Percentiles rank a stretch among this genome's conserved stretches.
phyloP scores from a whole-genome alignment of 2,888 invertebrate genomes.

The Campopleginae sp. region DNA sequence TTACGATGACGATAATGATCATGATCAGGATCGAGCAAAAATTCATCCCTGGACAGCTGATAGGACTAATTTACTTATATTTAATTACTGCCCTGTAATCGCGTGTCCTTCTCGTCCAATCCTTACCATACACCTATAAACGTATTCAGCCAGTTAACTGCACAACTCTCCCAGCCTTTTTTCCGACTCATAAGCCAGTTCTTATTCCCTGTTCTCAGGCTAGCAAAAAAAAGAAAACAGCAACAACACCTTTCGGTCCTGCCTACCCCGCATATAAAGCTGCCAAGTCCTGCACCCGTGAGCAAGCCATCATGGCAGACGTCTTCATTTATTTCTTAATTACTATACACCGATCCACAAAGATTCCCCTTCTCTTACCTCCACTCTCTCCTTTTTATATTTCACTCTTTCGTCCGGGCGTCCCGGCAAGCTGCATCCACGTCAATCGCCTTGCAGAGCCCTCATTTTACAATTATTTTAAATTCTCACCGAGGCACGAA shows the following conservation, averaged over 20 bases:
- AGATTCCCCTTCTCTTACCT: slow-evolving; percentile 21
- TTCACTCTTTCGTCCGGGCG: slow-evolving; percentile 66
- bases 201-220: slow-evolving; percentile 18
- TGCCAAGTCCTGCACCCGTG: slow-evolving; percentile 54
- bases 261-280: slow-evolving; percentile 54
- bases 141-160: background rate
- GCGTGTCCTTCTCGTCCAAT: slow-evolving; percentile 39
- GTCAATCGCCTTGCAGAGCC: background rate
- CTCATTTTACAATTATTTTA: background rate
- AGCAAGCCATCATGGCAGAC: slow-evolving; percentile 59
- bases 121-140: slow-evolving; percentile 5
- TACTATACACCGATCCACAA: slow-evolving; percentile 61
- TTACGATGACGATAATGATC: slow-evolving; percentile 52
- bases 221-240: slow-evolving; percentile 31
- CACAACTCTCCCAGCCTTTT: slow-evolving; percentile 7
- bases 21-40: slow-evolving; percentile 48
- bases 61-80: slow-evolving; percentile 82
- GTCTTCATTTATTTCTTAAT: slow-evolving; percentile 68
- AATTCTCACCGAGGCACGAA: background rate
- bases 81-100: slow-evolving; percentile 79
- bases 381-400: slow-evolving; percentile 34
- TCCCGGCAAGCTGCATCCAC: slow-evolving; percentile 72
- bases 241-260: slow-evolving; percentile 55
- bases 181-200: slow-evolving; percentile 1
- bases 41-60: slow-evolving; percentile 72